phyloP scores from a whole-genome alignment of 2,113 vertebrate species.

The Lichenostomus cassidix region DNA sequence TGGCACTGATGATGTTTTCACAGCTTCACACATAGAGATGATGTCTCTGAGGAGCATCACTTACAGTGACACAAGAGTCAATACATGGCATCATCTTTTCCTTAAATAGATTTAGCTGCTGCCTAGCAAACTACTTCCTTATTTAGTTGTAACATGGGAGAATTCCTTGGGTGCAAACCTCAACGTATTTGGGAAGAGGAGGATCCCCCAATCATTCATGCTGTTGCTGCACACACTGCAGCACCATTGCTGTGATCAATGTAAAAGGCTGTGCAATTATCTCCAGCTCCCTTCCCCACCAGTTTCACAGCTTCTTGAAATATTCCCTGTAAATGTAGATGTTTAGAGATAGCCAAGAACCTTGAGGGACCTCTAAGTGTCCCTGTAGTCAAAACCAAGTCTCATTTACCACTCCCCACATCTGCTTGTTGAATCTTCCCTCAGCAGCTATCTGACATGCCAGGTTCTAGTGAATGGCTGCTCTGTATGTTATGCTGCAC shows the following conservation, averaged over 20 bases:
- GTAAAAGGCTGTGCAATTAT: not conserved
- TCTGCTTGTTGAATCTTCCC: not conserved
- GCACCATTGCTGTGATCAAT: not conserved
- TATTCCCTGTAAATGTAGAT: not conserved
- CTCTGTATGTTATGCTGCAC: not conserved
- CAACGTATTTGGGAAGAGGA: not conserved
- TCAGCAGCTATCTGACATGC: not conserved
- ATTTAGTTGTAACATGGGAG: not conserved
- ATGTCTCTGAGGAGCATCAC: not conserved
- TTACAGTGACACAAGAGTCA: not conserved
- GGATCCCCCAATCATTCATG: not conserved
- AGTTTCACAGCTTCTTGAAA: not conserved
- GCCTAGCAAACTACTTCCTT: not conserved
- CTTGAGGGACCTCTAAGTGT: not conserved
- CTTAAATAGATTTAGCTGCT: not conserved
- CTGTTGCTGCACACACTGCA: not conserved
- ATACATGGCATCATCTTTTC: not conserved
- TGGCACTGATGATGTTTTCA: not conserved
- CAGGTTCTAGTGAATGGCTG: not conserved
- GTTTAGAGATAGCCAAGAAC: not conserved
- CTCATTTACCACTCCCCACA: not conserved
- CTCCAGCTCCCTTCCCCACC: not conserved
- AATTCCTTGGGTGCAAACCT: not conserved
- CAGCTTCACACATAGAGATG: not conserved
- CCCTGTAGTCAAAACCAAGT: not conserved